Conservation (phyloP, 2,113 vertebrate genomes). For the Antennarius striatus region DNA sequence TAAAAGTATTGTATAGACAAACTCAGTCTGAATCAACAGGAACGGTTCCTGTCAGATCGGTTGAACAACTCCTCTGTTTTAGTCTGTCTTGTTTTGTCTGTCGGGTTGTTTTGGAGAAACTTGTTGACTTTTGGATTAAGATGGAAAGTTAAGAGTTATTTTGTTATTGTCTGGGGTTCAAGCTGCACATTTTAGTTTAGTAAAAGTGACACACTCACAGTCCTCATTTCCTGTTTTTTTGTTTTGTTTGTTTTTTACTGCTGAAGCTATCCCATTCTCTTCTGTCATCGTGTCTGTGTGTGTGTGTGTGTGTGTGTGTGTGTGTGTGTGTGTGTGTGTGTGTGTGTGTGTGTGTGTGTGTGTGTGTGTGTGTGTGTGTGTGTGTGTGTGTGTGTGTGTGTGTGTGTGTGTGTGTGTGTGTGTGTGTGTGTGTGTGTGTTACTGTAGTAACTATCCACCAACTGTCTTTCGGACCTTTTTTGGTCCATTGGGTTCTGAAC, state of each 20-base stretch:
- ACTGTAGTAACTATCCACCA: conserved; percentile 41
- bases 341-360: conserved; percentile 10
- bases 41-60: too few relatives aligned
- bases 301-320: conserved; percentile 10
- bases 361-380: conserved; percentile 8
- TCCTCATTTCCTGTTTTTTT: conserved; percentile 71
- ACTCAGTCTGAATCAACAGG: not conserved
- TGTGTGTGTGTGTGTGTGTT: conserved; percentile 8
- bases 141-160: conserved; percentile 15
- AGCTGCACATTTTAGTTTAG: conserved; percentile 30
- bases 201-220: conserved; percentile 45
- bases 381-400: conserved; percentile 8
- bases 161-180: conserved; percentile 46
- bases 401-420: conserved; percentile 9
- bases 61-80: too few relatives aligned
- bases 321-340: conserved; percentile 7
- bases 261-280: conserved; percentile 56
- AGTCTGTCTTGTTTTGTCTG: conserved; percentile 4
- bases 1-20: not conserved
- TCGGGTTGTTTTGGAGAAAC: conserved; percentile 7
- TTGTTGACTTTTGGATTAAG: conserved; percentile 48
- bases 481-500: conserved; percentile 34
- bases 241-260: too few relatives aligned
- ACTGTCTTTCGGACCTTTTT: conserved; percentile 26
- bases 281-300: conserved; percentile 27